phyloP scores from a whole-genome alignment of 2,797 vertebrate species.

The Knipowitschia caucasica region DNA sequence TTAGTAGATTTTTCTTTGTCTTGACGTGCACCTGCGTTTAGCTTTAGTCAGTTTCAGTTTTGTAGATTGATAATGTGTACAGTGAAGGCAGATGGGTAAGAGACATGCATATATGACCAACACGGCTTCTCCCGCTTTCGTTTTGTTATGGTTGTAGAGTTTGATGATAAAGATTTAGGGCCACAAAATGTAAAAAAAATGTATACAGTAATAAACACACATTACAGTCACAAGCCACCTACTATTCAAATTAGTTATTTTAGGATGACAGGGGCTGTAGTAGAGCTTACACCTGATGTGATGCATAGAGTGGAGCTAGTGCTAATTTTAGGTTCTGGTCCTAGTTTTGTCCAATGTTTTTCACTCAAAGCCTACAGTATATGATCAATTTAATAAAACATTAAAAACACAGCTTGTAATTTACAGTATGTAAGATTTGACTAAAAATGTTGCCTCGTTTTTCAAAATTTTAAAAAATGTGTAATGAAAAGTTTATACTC shows the following conservation, averaged over 20 bases:
- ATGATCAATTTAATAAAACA: too few relatives aligned
- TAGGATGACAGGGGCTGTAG: background rate
- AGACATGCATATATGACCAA: conserved; percentile 45
- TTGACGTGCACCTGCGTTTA: conserved; percentile 26
- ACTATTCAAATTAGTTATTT: too few relatives aligned
- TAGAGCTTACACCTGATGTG: background rate
- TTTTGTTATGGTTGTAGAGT: conserved; percentile 29
- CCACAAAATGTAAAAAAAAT: background rate
- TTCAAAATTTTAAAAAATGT: too few relatives aligned
- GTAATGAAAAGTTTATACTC: too few relatives aligned
- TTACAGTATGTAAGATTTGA: too few relatives aligned
- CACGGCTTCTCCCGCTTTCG: conserved; percentile 37
- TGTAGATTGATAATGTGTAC: conserved; percentile 37
- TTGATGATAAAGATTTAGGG: conserved; percentile 2
- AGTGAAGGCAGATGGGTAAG: conserved; percentile 26
- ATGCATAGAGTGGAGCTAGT: conserved; percentile 2
- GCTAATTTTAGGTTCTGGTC: background rate
- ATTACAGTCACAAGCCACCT: too few relatives aligned
- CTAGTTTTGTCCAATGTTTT: too few relatives aligned
- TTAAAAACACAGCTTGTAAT: too few relatives aligned
- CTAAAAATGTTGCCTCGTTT: too few relatives aligned
- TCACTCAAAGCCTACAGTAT: too few relatives aligned
- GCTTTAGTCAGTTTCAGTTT: conserved; percentile 54
- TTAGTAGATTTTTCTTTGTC: conserved; percentile 40
- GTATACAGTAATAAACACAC: background rate